Evolutionary conservation across 2,888 invertebrate genomes (phyloP).

Genomic region (Apamea anceps): DNA sequence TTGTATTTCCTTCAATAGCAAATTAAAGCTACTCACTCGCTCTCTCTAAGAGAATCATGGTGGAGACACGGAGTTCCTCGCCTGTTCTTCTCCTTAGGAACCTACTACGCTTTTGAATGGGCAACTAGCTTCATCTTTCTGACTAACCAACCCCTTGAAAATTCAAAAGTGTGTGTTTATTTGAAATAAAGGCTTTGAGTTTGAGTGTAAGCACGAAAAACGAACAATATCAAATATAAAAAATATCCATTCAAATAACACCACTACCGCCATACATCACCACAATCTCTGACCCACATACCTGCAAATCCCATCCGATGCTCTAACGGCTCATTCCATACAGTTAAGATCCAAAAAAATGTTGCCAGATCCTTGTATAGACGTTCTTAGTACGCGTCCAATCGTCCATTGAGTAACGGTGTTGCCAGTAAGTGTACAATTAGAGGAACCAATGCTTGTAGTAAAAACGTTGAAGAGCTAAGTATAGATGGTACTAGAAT

Average conservation of each 20-base stretch:
- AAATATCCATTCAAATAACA: background rate
- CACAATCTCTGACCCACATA: conserved; percentile 54
- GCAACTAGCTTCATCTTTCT: background rate
- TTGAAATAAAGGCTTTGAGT: no score
- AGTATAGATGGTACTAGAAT: conserved; percentile 51
- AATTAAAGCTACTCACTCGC: background rate
- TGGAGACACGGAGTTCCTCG: background rate
- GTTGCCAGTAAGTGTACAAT: conserved; percentile 68
- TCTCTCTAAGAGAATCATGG: background rate
- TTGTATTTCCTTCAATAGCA: background rate
- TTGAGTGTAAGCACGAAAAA: background rate
- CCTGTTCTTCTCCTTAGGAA: background rate
- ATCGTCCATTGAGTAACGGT: conserved; percentile 73
- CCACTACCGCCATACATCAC: conserved; percentile 19
- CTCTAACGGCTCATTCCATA: conserved; percentile 55
- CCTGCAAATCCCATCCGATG: conserved; percentile 39
- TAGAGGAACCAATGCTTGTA: conserved; percentile 60
- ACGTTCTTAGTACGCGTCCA: conserved; percentile 73
- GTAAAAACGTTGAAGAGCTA: conserved; percentile 62
- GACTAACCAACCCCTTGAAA: background rate
- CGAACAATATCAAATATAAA: background rate
- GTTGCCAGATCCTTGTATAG: conserved; percentile 72
- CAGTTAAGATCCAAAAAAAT: conserved; percentile 75
- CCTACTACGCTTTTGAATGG: background rate
- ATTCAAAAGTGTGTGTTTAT: background rate